Base-by-base conservation (phyloP, 2,888 invertebrate species). In the Alentia gelatinosa region DNA sequence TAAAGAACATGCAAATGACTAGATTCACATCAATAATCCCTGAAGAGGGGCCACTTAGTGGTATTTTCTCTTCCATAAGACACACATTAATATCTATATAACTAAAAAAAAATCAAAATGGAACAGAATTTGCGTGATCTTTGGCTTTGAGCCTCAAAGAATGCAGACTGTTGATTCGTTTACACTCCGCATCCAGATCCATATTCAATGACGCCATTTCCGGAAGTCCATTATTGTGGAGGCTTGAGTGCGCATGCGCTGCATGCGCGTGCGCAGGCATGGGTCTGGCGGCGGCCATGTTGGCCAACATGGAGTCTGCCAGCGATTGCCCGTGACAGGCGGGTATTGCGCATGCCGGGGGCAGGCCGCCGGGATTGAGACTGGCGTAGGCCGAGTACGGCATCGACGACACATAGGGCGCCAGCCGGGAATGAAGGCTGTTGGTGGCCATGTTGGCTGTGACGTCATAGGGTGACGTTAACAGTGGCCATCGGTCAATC, bases 141-240 rank as follows among this genome's bases (percentile, higher is more conserved):
- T 90, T 90, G 35, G 90, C 90, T 37, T 90, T 90, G n/a, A 90
- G 75, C 33, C 90, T 19, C n/a, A 90, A 56, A 12, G 90, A 90
- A 23, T 75, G 47, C 79, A 90, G 26, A 47, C 90, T 90, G 90
- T 47, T 90, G 30, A 90, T 83, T 33, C 90, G 15, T 33, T 90
- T 90, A 42, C 79, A 79, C 35, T 90, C 90, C 12, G 75, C 75
- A 26, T 83, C 90, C 9, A 83, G 47, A 35, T 83, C 90, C 37
- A 90, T 30, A n/a, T 83, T 89, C 89, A 89, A 37, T 30, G 86
- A 23, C 33, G 26, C 86, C 86, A 86, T 42, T 15, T 86, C 86
- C 86, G 86, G 86, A 86, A 86, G 86, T 37, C 83, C 83, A 83
- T 83, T 83, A 39, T 83, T 83, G 37, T 37, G 39, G 19, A 37